These are phyloP conservation scores for Lacerta viridis DNA, from an alignment of 2,797 vertebrate genomes.

Conservation along the genomic window DNA sequence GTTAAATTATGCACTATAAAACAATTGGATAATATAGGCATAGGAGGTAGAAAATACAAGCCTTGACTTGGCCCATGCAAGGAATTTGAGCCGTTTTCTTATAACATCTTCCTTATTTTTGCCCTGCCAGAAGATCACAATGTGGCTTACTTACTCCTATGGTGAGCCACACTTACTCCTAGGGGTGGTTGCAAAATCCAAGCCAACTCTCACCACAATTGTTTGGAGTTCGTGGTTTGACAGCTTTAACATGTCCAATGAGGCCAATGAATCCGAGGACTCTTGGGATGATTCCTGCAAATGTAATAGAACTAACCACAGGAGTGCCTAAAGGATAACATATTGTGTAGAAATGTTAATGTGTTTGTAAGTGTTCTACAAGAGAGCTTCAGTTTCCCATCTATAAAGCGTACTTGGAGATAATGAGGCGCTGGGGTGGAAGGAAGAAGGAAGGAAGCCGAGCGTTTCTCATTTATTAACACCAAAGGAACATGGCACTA, in stretches of 20 bases:
- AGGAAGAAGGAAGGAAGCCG: slow-evolving; percentile 24
- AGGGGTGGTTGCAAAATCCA: neutral
- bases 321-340: neutral
- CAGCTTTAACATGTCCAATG: neutral
- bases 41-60: neutral
- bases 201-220: neutral
- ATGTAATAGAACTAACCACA: neutral
- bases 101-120: neutral
- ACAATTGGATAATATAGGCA: neutral
- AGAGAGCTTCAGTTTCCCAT: neutral
- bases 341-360: neutral
- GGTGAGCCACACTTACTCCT: neutral
- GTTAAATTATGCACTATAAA: neutral
- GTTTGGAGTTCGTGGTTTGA: neutral
- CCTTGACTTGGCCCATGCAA: neutral
- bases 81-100: neutral
- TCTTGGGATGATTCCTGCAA: neutral
- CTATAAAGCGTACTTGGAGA: neutral
- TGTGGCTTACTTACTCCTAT: neutral
- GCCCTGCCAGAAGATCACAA: neutral
- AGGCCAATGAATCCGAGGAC: neutral
- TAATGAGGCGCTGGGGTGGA: slow-evolving; percentile 9
- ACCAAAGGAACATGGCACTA: neutral
- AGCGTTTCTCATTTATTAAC: slow-evolving; percentile 28
- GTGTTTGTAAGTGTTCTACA: accelerated